These are phyloP conservation scores for Sebastes nivosus DNA, from an alignment of 2,797 vertebrate genomes.

Conservation along the genomic window DNA sequence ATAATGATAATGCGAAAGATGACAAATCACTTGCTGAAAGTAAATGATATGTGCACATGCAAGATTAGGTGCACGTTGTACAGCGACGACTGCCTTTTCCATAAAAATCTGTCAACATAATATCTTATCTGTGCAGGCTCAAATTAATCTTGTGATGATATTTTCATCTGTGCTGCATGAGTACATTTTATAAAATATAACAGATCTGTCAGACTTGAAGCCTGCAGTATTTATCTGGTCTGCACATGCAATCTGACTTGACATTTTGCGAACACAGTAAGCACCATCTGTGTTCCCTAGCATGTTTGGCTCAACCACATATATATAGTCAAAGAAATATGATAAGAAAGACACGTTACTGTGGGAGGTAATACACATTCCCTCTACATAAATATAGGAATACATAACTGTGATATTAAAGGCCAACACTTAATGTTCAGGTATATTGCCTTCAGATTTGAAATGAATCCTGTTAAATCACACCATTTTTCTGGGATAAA, in stretches of 20 bases:
- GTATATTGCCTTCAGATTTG: neutral
- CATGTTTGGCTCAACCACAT: neutral
- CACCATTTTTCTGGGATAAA: neutral
- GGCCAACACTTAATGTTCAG: neutral
- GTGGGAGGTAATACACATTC: neutral
- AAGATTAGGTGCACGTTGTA: neutral
- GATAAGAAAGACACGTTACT: neutral
- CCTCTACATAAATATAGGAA: neutral
- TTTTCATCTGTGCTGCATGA: neutral
- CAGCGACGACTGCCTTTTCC: neutral
- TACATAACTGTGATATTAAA: neutral
- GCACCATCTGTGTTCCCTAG: neutral
- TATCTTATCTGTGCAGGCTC: neutral
- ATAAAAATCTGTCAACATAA: neutral
- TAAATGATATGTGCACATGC: conserved; percentile 6
- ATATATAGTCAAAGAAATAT: neutral
- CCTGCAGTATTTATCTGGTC: neutral
- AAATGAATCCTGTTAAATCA: conserved; percentile 9
- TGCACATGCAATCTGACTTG: neutral
- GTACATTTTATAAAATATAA: conserved; percentile 5
- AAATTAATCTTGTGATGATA: conserved; percentile 19
- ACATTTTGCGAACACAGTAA: neutral
- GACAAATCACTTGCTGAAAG: conserved; percentile 25
- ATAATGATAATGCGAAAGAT: conserved; percentile 24
- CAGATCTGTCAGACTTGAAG: neutral